Evolutionary conservation across 2,113 vertebrate genomes (phyloP).

Genomic region (Psephotus haematonotus): DNA sequence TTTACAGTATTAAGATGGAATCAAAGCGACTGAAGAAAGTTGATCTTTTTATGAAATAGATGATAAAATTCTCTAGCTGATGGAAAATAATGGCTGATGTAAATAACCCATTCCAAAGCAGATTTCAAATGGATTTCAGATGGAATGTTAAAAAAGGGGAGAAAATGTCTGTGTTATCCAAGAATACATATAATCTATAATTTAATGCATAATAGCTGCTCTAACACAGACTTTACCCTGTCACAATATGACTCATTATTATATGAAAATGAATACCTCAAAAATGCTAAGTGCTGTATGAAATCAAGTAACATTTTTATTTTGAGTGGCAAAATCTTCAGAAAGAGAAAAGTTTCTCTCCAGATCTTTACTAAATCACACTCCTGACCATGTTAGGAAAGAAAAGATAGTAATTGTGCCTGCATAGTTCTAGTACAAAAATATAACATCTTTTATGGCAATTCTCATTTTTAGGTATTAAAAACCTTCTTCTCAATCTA

Average conservation of each 20-base stretch:
- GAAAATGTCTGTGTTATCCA: neutral
- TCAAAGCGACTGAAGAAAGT: neutral
- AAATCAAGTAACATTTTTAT: slow-evolving; percentile 7
- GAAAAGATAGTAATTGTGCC: neutral
- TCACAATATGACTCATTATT: neutral
- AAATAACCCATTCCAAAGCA: neutral
- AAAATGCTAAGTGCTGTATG: neutral
- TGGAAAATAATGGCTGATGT: neutral
- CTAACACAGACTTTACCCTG: neutral
- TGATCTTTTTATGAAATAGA: neutral
- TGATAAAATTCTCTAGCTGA: neutral
- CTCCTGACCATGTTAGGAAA: neutral
- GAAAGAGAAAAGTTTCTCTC: neutral
- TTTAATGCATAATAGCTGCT: neutral
- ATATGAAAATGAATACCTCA: neutral
- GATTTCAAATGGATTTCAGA: neutral
- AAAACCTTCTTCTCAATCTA: neutral
- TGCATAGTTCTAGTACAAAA: neutral
- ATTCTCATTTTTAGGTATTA: neutral
- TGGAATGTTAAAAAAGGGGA: neutral
- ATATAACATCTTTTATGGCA: neutral
- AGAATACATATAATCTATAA: neutral
- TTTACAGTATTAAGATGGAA: neutral
- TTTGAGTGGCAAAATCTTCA: neutral
- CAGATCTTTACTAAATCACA: neutral